phyloP scores from a whole-genome alignment of 2,888 invertebrate species.

The Ommatoiulus sabulosus region DNA sequence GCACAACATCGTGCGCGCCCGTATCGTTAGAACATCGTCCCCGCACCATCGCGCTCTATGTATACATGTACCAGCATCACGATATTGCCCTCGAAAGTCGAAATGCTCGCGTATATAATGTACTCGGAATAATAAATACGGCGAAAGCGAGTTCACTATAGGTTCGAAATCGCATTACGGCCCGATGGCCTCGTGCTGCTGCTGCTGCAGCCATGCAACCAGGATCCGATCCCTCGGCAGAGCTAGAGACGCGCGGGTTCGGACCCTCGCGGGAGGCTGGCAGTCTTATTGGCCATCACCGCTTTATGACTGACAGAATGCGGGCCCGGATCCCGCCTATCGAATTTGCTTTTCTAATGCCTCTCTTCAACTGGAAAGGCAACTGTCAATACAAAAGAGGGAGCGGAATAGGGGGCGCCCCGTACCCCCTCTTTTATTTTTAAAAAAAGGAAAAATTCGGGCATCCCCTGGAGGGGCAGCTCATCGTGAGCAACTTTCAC shows the following conservation, averaged over 20 bases:
- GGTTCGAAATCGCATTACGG: not conserved
- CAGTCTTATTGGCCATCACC: not conserved
- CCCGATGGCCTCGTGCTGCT: not conserved
- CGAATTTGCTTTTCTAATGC: conserved; percentile 56
- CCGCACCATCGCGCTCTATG: no score
- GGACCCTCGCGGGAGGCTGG: not conserved
- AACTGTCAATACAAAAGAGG: conserved; percentile 58
- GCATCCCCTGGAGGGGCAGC: conserved; percentile 41
- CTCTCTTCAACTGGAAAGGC: conserved; percentile 56
- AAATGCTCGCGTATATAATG: not conserved
- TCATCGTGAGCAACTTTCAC: conserved; percentile 53
- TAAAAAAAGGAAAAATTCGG: not conserved
- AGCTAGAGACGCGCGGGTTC: not conserved
- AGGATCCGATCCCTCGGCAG: conserved; percentile 23
- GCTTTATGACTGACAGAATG: conserved; percentile 33
- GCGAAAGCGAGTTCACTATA: not conserved
- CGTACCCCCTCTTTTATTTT: conserved; percentile 37
- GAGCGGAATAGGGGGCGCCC: conserved; percentile 23
- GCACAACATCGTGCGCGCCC: no score
- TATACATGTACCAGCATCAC: no score
- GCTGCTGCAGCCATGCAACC: not conserved
- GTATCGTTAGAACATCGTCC: no score
- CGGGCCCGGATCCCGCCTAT: conserved; percentile 47
- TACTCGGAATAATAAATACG: conserved; percentile 27
- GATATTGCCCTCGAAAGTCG: no score